A percentile compares a stretch with the other conserved stretches of the same genome.
Conservation (phyloP, 2,113 vertebrate species). For the Tinamus guttatus region DNA sequence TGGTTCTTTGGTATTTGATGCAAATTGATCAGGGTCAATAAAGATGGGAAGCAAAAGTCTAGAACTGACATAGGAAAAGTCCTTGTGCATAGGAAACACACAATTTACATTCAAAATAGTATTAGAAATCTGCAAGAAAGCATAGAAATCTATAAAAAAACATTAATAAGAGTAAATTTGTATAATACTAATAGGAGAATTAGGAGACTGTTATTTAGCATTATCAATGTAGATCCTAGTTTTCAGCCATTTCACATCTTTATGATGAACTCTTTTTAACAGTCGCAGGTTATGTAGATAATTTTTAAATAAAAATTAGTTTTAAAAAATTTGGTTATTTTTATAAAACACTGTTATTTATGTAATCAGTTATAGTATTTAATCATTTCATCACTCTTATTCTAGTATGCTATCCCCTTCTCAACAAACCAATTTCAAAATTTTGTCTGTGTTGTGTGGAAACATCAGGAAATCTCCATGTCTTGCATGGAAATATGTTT, state of each 20-base stretch:
- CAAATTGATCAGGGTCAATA: not conserved
- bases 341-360: not conserved
- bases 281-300: not conserved
- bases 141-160: not conserved
- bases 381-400: not conserved
- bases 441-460: not conserved
- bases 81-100: not conserved
- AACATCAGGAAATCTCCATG: not conserved
- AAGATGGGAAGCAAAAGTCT: not conserved
- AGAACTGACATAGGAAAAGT: not conserved
- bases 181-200: not conserved
- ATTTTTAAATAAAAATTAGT: not conserved
- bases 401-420: not conserved
- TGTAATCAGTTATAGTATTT: not conserved
- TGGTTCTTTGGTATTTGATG: not conserved
- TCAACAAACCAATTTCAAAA: not conserved
- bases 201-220: not conserved
- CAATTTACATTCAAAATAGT: not conserved
- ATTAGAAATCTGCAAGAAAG: not conserved
- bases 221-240: not conserved
- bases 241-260: not conserved
- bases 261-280: not conserved
- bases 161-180: not conserved
- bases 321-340: not conserved
- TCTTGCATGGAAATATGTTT: not conserved